Percentiles rank a stretch among this genome's conserved stretches.
These are phyloP conservation scores for Antheraea mylitta DNA, from an alignment of 1,140 invertebrate genomes.

Conservation along the genomic window DNA sequence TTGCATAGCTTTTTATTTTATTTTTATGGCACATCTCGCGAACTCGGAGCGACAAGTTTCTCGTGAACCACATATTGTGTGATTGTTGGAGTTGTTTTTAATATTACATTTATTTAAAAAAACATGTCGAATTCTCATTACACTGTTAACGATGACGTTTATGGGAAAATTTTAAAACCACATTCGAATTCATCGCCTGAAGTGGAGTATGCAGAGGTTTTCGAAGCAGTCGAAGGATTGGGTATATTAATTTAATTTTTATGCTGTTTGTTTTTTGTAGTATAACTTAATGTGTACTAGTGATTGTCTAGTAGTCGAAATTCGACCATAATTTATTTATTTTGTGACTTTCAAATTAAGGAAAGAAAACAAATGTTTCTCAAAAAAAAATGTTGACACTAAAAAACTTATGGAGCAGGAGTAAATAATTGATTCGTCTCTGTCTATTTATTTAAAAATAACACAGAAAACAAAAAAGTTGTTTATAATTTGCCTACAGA, in stretches of 20 bases:
- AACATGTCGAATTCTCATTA: constrained; percentile 60
- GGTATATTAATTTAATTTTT: constrained; percentile 36
- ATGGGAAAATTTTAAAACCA: constrained; percentile 67
- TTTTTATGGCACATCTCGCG: constrained; percentile 40
- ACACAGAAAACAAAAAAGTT: not conserved
- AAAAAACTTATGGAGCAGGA: too few relatives aligned
- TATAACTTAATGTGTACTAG: too few relatives aligned
- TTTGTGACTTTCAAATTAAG: too few relatives aligned
- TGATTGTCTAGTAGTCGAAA: too few relatives aligned
- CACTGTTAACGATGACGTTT: constrained; percentile 66
- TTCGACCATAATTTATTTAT: too few relatives aligned
- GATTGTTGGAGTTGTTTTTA: not conserved
- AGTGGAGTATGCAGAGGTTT: constrained; percentile 64
- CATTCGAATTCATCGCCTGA: constrained; percentile 42
- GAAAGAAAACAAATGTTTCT: too few relatives aligned
- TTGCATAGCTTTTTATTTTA: constrained; percentile 34
- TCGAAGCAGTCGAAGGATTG: constrained; percentile 59
- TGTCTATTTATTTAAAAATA: too few relatives aligned
- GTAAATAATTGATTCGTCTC: too few relatives aligned
- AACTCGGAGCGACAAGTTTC: constrained; percentile 42
- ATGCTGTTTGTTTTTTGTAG: too few relatives aligned
- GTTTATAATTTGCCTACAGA: constrained; percentile 1
- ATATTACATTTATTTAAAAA: not conserved
- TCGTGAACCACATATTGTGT: constrained; percentile 21
- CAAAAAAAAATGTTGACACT: too few relatives aligned